phyloP scores from a whole-genome alignment of 2,797 vertebrate genomes.

The Coendou prehensilis region DNA sequence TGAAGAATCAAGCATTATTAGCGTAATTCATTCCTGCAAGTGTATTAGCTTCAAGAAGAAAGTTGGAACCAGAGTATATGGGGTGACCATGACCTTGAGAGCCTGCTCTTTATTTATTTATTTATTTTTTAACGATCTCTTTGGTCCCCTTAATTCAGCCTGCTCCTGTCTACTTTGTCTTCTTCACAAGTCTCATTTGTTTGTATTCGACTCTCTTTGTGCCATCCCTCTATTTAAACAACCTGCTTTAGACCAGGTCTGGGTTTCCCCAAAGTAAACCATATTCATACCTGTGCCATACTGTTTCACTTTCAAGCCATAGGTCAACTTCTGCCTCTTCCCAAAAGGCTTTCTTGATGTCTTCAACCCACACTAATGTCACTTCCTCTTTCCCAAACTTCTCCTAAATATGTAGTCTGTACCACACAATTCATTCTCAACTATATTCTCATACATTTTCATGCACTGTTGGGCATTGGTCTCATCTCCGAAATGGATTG shows the following conservation, averaged over 20 bases:
- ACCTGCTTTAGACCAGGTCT: not conserved
- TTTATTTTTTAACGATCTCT: not conserved
- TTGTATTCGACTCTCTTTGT: not conserved
- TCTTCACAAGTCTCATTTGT: not conserved
- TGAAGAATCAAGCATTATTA: not conserved
- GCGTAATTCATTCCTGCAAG: not conserved
- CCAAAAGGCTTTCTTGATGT: not conserved
- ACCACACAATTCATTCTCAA: not conserved
- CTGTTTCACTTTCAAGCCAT: not conserved
- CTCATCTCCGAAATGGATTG: not conserved
- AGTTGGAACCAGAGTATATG: not conserved
- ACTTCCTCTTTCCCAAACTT: not conserved
- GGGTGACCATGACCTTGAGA: not conserved
- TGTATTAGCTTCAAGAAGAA: not conserved
- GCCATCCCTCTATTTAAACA: not conserved
- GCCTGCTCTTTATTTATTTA: no score
- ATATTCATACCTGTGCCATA: not conserved
- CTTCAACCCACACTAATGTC: not conserved
- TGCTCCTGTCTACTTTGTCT: not conserved
- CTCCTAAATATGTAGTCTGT: not conserved
- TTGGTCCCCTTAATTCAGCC: not conserved
- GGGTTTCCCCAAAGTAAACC: not conserved
- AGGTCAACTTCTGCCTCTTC: not conserved
- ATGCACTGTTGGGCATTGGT: not conserved
- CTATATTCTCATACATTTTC: not conserved